Percentiles rank a stretch among this genome's conserved stretches.
Evolutionary conservation across 1,140 invertebrate genomes (phyloP).

Genomic region (Trissolcus basalis): DNA sequence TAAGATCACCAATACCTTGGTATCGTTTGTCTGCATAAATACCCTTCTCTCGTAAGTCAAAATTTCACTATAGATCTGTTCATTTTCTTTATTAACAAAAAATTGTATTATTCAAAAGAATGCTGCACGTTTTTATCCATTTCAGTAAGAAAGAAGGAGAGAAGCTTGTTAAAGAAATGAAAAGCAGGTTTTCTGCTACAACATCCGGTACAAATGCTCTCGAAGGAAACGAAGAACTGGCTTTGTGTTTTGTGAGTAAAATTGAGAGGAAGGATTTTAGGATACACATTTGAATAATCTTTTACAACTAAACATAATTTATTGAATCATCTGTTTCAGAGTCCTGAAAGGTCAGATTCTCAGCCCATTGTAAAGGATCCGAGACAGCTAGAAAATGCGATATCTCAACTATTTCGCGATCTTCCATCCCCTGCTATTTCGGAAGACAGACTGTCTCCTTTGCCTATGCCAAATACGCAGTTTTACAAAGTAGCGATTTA

Average conservation of each 20-base stretch:
- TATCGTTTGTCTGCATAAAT: constrained; percentile 90
- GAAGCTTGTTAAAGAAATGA: constrained; percentile 83
- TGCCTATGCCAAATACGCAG: constrained; percentile 64
- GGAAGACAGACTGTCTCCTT: constrained; percentile 56
- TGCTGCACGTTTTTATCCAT: neutral
- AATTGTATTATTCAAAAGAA: too few species aligned
- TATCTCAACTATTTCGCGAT: constrained; percentile 82
- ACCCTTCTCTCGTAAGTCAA: constrained; percentile 81
- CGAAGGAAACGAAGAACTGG: constrained; percentile 46
- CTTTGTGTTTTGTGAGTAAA: constrained; percentile 52
- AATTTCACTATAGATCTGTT: too few species aligned
- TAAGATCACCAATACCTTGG: constrained; percentile 81
- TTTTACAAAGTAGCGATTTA: constrained; percentile 68
- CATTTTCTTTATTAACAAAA: too few species aligned
- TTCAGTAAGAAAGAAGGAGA: constrained; percentile 81
- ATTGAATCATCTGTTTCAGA: constrained; percentile 17
- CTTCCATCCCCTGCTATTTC: constrained; percentile 74
- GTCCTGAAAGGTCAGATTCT: constrained; percentile 44
- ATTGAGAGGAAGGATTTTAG: too few species aligned
- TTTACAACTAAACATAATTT: too few species aligned
- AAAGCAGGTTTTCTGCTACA: constrained; percentile 80
- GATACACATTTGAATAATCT: too few species aligned
- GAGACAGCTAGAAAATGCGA: constrained; percentile 79
- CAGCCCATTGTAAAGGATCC: constrained; percentile 80
- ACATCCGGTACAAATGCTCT: constrained; percentile 65